Conservation (phyloP, 2,888 invertebrate species). For the Sthenelais limicola region DNA sequence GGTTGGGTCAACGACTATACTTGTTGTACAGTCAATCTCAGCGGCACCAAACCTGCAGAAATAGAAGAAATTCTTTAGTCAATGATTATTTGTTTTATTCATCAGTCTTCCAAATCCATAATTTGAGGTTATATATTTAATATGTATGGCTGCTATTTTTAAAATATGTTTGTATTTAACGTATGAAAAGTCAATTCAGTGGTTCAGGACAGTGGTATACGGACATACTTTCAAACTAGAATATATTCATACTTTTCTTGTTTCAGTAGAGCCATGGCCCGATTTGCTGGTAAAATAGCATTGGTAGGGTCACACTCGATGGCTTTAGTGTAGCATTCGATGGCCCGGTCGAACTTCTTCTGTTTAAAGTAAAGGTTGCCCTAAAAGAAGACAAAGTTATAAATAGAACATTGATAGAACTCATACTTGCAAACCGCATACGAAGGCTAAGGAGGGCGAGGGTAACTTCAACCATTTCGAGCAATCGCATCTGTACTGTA, state of each 20-base stretch:
- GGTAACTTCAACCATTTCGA: too few relatives aligned
- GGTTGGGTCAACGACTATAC: conserved; percentile 70
- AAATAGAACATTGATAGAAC: too few relatives aligned
- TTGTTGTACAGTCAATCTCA: conserved; percentile 71
- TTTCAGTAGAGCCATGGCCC: conserved; percentile 89
- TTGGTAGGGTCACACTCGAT: conserved; percentile 70
- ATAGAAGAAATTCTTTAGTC: background rate
- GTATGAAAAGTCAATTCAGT: background rate
- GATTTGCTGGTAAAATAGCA: conserved; percentile 86
- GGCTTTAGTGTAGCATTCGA: conserved; percentile 72
- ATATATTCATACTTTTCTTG: conserved; percentile 74
- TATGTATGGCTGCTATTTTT: too few relatives aligned
- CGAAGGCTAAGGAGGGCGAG: too few relatives aligned
- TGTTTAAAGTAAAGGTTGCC: conserved; percentile 72
- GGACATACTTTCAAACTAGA: background rate
- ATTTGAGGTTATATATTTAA: background rate
- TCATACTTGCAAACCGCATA: too few relatives aligned
- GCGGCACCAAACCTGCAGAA: conserved; percentile 71
- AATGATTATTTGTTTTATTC: background rate
- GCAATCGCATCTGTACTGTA: too few relatives aligned
- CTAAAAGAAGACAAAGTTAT: conserved; percentile 52
- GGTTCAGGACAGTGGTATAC: background rate
- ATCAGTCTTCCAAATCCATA: background rate
- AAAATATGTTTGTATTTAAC: background rate
- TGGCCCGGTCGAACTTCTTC: conserved; percentile 69